Base-by-base conservation (phyloP, 1,140 invertebrate species). In the Uloborus diversus region DNA sequence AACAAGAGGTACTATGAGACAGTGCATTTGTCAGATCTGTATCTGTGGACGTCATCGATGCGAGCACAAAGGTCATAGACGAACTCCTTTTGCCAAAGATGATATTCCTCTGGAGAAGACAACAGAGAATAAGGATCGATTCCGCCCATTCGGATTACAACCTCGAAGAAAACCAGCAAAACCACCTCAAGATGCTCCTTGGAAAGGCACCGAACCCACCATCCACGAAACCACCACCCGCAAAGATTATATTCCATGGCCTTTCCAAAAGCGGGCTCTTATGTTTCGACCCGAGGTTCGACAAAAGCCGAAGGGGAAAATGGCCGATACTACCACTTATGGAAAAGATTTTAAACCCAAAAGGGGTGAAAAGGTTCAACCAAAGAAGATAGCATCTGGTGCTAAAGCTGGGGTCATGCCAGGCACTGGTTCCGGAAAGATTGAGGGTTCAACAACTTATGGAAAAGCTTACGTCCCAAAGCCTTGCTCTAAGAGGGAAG, bases 21-120 rank as follows among this genome's bases (percentile, higher is more conserved):
- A 78, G 42, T 78, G 73, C 30, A 78, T 78, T 57, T 78, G 73
- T 20, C 61, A 78, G 32, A 78, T 78, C 37, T 78, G 73, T 27
- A 42, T 65, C 35, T 78, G 73, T 37, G 73, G 73, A 5, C 61
- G 51, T 9, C 73, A 78, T 28, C 61, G 32, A 20, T 78, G 73
- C 17, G 62, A 64, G 7, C 73, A 78, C 27, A 78, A 14, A 5
- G 23, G 4, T 17, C 42, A 47, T 9, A 66, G 30, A 5, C 53
- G 20, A 7, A 51, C 30, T 30, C 73, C 73, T 30, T 78, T 28
- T 30, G 73, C 73, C 47, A 65, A 66, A 30, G 73, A 78, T 23
- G 9, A 33, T 33, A 49, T 65, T 20, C 20, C 27, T 23, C n/a
- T 9, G 7, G 17, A 28, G 4, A 25, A 20, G n/a, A 56, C 42